Evolutionary conservation across 2,797 vertebrate species (phyloP), one percentile per base, ranked within the genome.

Genomic region (Telmatherina bonti): DNA sequence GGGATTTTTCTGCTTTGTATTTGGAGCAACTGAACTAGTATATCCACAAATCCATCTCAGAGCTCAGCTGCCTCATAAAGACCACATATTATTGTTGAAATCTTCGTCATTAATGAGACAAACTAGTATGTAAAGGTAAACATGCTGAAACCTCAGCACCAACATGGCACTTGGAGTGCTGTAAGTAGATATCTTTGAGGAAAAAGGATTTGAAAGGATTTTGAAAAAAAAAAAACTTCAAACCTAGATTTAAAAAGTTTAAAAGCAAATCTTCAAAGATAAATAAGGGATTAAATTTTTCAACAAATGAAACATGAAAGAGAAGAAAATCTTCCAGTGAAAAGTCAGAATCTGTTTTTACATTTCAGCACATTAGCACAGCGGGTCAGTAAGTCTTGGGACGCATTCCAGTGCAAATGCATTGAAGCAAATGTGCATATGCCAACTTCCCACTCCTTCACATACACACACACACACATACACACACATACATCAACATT

Each of bases 321-420:
- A 59, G 24, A 26, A 36, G 24, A 38, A 18, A n/a, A 22, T 27
- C 41, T 43, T 27, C 24, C 11, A 52, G 49, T 16, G 5, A 52
- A 52, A 52, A 51, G 47, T 51, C 47, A 52, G 12, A 27, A 27
- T 52, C n/a, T 64, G 3, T 38, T 38, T 35, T 20, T 10, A 43
- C 45, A 41, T 56, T 66, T 55, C 22, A 72, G 59, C 71, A 60
- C 63, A 67, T 85, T 68, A 85, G 61, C 49, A 54, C 47, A 53
- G 30, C n/a, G 30, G n/a, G 43, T 62, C 57, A 45, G 69, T 62
- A 26, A 38, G 60, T 68, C 58, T 59, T 64, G 35, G 43, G 41
- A 35, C 1, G 47, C 72, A 77, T 74, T 79, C 67, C 51, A 24
- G 41, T 67, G 53, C 49, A 64, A 56, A 69, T 62, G 45, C 63